phyloP scores from a whole-genome alignment of 2,113 vertebrate genomes.

The Semnornis frantzii region DNA sequence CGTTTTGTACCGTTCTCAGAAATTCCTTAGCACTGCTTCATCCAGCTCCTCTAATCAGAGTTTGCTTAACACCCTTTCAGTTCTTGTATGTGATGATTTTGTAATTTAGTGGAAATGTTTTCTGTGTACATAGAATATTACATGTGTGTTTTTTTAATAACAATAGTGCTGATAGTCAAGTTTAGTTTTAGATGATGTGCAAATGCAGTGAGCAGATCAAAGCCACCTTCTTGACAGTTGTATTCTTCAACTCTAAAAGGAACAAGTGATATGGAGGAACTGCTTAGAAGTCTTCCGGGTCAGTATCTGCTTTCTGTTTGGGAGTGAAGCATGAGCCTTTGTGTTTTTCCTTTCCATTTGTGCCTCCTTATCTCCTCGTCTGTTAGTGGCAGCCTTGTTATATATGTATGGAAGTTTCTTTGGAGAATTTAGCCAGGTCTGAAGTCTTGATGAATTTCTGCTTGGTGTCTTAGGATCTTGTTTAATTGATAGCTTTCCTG shows the following conservation, averaged over 20 bases:
- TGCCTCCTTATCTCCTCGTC: background rate
- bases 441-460: background rate
- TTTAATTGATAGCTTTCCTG: background rate
- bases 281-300: background rate
- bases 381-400: background rate
- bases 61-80: background rate
- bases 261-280: background rate
- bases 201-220: constrained; percentile 1
- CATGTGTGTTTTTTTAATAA: background rate
- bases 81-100: background rate
- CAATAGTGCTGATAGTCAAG: background rate
- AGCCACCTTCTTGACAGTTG: background rate
- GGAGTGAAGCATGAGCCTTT: background rate
- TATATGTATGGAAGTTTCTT: background rate
- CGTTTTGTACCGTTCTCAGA: background rate
- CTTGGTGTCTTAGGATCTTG: background rate
- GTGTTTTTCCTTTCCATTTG: background rate
- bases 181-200: background rate
- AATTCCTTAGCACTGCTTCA: background rate
- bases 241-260: background rate
- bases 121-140: background rate
- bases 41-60: background rate
- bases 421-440: background rate
- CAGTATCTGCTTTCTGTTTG: background rate
- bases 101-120: background rate